These are phyloP conservation scores for Crypturellus tataupa DNA, from an alignment of 2,797 vertebrate genomes.

Conservation along the genomic window DNA sequence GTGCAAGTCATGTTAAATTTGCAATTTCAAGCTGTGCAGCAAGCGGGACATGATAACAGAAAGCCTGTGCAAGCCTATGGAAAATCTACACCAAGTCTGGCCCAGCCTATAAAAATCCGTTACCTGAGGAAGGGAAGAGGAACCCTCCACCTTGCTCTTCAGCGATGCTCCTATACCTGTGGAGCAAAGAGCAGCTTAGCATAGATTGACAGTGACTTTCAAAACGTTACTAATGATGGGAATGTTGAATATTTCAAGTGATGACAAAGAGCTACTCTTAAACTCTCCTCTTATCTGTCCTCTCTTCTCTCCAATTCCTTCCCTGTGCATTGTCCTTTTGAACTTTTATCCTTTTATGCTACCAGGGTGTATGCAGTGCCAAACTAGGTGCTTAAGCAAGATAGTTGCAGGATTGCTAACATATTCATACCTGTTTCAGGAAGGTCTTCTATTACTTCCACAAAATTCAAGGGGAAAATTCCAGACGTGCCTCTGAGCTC, in stretches of 20 bases:
- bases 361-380: not conserved
- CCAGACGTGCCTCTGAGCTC: slow-evolving; percentile 82
- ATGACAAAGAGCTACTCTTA: not conserved
- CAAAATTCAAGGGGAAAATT: slow-evolving; percentile 94
- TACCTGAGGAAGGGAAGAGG: slow-evolving; percentile 74
- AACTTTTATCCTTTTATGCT: not conserved
- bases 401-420: slow-evolving; percentile 71
- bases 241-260: not conserved
- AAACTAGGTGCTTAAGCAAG: not conserved
- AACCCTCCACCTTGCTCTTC: slow-evolving; percentile 72
- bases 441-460: slow-evolving; percentile 91
- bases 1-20: not conserved
- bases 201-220: not conserved
- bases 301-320: not conserved
- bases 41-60: not conserved
- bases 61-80: not conserved
- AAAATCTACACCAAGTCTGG: not conserved
- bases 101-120: not conserved
- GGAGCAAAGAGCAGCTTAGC: slow-evolving; percentile 19
- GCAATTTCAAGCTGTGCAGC: not conserved
- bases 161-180: slow-evolving; percentile 61
- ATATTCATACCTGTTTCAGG: slow-evolving; percentile 57
- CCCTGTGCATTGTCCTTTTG: not conserved
- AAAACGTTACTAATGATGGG: not conserved
- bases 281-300: not conserved